These are phyloP conservation scores for Ectropis crepuscularia DNA, from an alignment of 2,888 invertebrate species.

Conservation along the genomic window DNA sequence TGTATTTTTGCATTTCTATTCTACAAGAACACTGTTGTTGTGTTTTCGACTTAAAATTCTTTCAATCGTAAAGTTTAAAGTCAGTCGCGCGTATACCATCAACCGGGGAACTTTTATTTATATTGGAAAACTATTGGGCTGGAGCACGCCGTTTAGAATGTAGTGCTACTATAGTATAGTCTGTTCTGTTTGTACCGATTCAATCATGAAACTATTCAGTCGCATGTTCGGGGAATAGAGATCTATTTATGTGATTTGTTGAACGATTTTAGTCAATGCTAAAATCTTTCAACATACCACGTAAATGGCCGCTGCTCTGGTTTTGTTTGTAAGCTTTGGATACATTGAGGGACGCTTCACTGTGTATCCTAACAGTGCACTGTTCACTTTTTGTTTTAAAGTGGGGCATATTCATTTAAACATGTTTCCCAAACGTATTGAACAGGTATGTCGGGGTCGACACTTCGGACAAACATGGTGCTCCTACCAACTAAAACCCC, in stretches of 20 bases:
- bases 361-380: too few species aligned
- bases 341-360: too few species aligned
- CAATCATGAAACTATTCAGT: conserved; percentile 2
- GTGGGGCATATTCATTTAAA: too few species aligned
- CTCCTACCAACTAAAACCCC: too few species aligned
- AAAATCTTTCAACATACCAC: too few species aligned
- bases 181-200: conserved; percentile 10
- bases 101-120: conserved; percentile 28
- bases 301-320: too few species aligned
- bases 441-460: too few species aligned
- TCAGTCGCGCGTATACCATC: conserved; percentile 24
- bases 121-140: conserved; percentile 30
- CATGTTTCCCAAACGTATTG: too few species aligned
- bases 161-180: conserved; percentile 11
- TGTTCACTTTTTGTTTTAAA: too few species aligned
- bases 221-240: not conserved
- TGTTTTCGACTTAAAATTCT: conserved; percentile 30
- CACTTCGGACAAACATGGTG: too few species aligned
- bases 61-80: conserved; percentile 39
- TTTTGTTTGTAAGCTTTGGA: too few species aligned
- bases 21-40: conserved; percentile 1
- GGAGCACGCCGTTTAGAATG: conserved; percentile 16
- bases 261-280: not conserved
- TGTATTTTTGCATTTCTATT: not conserved
- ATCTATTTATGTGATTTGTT: not conserved